phyloP scores from a whole-genome alignment of 2,888 invertebrate genomes.

The Xestia sexstrigata region DNA sequence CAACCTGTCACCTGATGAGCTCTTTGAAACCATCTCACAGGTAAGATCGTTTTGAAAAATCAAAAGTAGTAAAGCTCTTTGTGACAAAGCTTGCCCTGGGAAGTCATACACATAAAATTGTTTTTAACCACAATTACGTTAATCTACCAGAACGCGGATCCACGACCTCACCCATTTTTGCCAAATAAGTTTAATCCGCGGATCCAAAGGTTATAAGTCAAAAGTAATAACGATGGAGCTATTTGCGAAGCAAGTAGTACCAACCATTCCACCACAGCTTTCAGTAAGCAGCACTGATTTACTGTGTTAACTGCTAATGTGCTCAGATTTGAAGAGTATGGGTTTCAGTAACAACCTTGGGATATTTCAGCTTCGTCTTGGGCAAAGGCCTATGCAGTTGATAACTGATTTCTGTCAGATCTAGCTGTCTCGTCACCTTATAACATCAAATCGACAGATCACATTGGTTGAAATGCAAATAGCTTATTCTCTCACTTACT shows the following conservation, averaged over 20 bases:
- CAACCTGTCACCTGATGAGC: conserved; percentile 96
- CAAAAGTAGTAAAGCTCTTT: neutral
- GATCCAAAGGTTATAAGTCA: too few relatives aligned
- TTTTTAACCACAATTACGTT: too few relatives aligned
- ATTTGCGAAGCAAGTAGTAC: neutral
- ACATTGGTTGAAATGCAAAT: neutral
- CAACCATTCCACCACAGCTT: neutral
- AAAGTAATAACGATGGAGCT: neutral
- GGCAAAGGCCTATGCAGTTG: neutral
- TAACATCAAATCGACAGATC: neutral
- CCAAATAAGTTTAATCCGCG: too few relatives aligned
- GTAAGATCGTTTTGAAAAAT: conserved; percentile 67
- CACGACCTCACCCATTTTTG: too few relatives aligned
- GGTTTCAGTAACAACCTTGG: neutral
- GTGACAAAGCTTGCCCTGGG: neutral
- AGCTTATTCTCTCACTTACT: neutral
- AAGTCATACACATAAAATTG: too few relatives aligned
- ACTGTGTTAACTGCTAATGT: too few relatives aligned
- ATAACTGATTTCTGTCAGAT: neutral
- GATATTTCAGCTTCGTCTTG: neutral
- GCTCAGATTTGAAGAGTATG: neutral
- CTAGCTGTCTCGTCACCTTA: neutral
- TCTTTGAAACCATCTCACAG: conserved; percentile 98
- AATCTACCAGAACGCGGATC: too few relatives aligned
- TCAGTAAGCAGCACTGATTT: neutral